phyloP scores from a whole-genome alignment of 2,888 invertebrate genomes.

The Acleris emargana region DNA sequence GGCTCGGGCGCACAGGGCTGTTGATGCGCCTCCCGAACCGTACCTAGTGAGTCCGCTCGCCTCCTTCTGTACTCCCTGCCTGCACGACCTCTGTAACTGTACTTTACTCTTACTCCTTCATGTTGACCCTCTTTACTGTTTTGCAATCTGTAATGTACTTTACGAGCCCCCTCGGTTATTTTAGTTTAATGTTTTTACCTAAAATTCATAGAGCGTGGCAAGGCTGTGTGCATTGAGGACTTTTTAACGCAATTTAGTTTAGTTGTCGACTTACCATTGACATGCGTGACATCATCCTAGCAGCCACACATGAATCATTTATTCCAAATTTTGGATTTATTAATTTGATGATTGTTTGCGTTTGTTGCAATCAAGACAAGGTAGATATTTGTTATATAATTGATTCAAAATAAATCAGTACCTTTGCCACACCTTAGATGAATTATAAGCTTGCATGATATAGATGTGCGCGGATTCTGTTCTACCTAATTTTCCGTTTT shows the following conservation, averaged over 20 bases:
- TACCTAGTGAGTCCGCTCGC: conserved; percentile 61
- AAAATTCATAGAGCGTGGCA: conserved; percentile 86
- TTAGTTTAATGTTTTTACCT: conserved; percentile 82
- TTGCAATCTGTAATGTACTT: conserved; percentile 80
- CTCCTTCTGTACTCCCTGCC: conserved; percentile 67
- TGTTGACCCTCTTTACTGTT: conserved; percentile 79
- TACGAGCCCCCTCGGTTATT: conserved; percentile 78
- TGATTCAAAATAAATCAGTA: conserved; percentile 76
- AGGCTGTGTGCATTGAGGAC: conserved; percentile 88
- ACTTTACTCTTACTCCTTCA: conserved; percentile 73
- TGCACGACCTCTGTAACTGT: conserved; percentile 77
- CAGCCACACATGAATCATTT: conserved; percentile 76
- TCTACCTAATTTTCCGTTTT: conserved; percentile 53
- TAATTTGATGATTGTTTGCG: conserved; percentile 70
- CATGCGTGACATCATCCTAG: conserved; percentile 77
- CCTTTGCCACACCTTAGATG: conserved; percentile 84
- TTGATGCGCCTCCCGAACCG: conserved; percentile 46
- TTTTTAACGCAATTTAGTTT: conserved; percentile 81
- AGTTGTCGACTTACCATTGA: conserved; percentile 77
- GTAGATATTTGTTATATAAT: conserved; percentile 68
- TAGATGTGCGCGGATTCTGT: conserved; percentile 66
- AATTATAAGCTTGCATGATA: conserved; percentile 74
- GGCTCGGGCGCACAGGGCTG: conserved; percentile 42
- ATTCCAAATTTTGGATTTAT: conserved; percentile 62
- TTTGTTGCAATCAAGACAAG: conserved; percentile 66